Base-by-base conservation (phyloP, 2,113 vertebrate genomes). In the Alexandromys fortis region DNA sequence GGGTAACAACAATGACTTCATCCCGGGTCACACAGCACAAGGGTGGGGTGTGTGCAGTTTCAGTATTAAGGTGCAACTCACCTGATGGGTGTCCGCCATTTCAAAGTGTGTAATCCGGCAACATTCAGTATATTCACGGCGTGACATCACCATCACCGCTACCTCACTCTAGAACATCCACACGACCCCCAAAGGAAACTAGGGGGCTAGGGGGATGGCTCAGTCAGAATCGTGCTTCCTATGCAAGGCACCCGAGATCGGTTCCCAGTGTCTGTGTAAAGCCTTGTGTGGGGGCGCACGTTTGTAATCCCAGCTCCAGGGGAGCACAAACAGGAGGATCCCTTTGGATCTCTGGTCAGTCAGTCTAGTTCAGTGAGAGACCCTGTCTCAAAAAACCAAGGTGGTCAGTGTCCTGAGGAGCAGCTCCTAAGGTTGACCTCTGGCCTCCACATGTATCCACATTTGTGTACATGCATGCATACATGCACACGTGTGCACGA, bases 41-140 rank as follows among this genome's bases (percentile, higher is more conserved):
- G 30, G 33, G 72, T 78, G 78, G 12, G 42, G 75, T n/a, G 63
- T 3, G 26, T 14, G 61, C 35, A 0, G 14, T 42, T 86, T 70
- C 13, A 47, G 52, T 73, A 30, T 17, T 28, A 42, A 90, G 83
- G 13, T 6, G 4, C 2, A 24, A 45, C 13, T 30, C 52, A 26
- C 2, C 0, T 19, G 28, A 52, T 47, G 17, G 12, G 42, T 5
- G 5, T 21, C 38, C 38, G 1, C 13, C 72, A 1, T 86, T 77
- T 90, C 17, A n/a, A 81, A 83, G n/a, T 0, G 24, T 1, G 9
- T 19, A 14, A 0, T 11, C n/a, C 14, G 47, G 49, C 13, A 2
- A 6, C 5, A 11, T 26, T 12, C 7, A 7, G 67, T 19, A 0
- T 9, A 21, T 26, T 42, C 33, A 28, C 30, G 5, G 0, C 1